Evolutionary conservation across 2,888 invertebrate genomes (phyloP), one percentile per base, ranked within the genome.

Genomic region (Athrips mouffetella): DNA sequence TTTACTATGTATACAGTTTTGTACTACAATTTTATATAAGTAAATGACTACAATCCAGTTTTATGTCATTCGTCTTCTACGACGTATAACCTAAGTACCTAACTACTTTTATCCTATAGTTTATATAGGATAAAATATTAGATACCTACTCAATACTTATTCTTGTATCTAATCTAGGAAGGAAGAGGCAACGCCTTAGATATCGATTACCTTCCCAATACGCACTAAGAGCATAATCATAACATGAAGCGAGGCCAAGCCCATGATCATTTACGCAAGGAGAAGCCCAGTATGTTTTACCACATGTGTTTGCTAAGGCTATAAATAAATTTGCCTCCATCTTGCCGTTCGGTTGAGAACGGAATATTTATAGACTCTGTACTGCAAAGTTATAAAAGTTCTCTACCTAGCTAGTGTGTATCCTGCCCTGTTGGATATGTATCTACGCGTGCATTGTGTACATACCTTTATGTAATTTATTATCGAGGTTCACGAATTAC

Each of bases 161-260:
- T n/a, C n/a, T n/a, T n/a, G n/a, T n/a, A n/a, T n/a, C n/a, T n/a
- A n/a, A n/a, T n/a, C n/a, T n/a, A n/a, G n/a, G n/a, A n/a, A n/a
- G n/a, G n/a, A n/a, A n/a, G n/a, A n/a, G n/a, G n/a, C n/a, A n/a
- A n/a, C n/a, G n/a, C n/a, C n/a, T n/a, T n/a, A n/a, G n/a, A 21
- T 37, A 37, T 40, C 25, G 40, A 25, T 40, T 21, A 25, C 13
- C 13, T 40, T 25, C 25, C 15, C 25, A 40, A 18, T 15, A 25
- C 25, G 5, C 23, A 23, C 40, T 11, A 40, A n/a, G 13, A 23
- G 13, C 13, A 39, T 16, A 10, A 8, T 18, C 10, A 42, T n/a
- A 10, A 42, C 42, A 42, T 29, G 29, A 42, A 18, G 16, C 29
- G 42, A 42, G 42, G 42, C 42, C 42, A 42, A 42, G 42, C 29